Conservation (phyloP, 1,140 invertebrate species). For the Antheraea pernyi region DNA sequence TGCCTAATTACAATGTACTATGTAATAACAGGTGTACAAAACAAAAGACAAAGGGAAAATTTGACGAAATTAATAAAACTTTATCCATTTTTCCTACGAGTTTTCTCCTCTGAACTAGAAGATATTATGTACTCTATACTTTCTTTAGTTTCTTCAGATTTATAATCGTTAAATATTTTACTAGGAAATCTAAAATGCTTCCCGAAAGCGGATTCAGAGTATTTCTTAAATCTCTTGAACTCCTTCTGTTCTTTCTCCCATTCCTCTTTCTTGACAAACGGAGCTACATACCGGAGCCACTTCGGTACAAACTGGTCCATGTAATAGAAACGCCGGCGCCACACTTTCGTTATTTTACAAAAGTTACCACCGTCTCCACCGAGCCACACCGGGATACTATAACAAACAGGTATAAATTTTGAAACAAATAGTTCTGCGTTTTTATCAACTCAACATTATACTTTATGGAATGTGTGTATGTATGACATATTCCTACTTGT, state of each 20-base stretch:
- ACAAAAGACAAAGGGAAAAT: too few species aligned
- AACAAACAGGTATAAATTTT: not conserved
- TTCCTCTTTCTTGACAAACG: slow-evolving; percentile 44
- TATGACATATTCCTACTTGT: too few species aligned
- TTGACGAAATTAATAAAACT: too few species aligned
- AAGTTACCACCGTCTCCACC: slow-evolving; percentile 45
- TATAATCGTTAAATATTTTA: slow-evolving; percentile 42
- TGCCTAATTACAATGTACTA: too few species aligned
- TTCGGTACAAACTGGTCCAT: slow-evolving; percentile 57
- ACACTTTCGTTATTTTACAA: slow-evolving; percentile 50
- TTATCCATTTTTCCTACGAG: not conserved
- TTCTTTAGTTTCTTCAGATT: slow-evolving; percentile 40
- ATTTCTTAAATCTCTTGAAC: slow-evolving; percentile 50
- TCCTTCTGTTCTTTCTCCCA: slow-evolving; percentile 52
- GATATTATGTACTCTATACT: slow-evolving; percentile 30
- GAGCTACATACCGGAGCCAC: slow-evolving; percentile 43
- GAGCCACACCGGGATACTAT: slow-evolving; percentile 50
- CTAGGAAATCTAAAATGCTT: slow-evolving; percentile 50
- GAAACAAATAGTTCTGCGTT: too few species aligned
- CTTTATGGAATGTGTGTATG: too few species aligned
- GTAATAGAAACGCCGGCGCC: slow-evolving; percentile 54
- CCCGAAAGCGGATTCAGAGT: slow-evolving; percentile 46
- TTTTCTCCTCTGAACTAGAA: not conserved
- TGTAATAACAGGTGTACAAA: too few species aligned
- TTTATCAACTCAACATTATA: too few species aligned